Evolutionary conservation across 1,140 invertebrate species (phyloP), one percentile per base, ranked within the genome.

Genomic region (Euwallacea fornicatus): DNA sequence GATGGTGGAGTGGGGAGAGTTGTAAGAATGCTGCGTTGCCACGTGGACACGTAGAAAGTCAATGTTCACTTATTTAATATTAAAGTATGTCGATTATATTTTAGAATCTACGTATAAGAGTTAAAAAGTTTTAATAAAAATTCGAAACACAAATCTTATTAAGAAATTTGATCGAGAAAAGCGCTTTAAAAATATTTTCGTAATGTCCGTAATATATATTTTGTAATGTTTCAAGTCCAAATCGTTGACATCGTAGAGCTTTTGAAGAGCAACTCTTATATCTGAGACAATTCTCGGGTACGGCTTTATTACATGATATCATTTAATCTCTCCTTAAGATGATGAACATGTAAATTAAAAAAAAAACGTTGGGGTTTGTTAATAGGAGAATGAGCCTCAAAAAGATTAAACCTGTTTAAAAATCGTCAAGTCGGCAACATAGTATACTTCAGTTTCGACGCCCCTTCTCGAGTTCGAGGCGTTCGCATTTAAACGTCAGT

Each of bases 401-500:
- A 50, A 3, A 10, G 46, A 13, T 10, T 10, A 2, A 50, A 50
- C 2, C 3, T 50, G 46, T 10, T 50, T 50, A 50, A 50, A 10
- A 50, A 50, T 6, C 1, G 46, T 11, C 46, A 50, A 50, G 2
- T 10, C 46, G 9, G 46, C 13, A 13, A 13, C 46, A 50, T 4
- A 33, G 21, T 33, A 33, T 33, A 13, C 46, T 10, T 11, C 13
- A 10, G 46, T 50, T 13, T 11, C 46, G 46, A 50, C 46, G 46
- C 46, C 46, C 46, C 13, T 50, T 13, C 9, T 10, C 9, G 46
- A 13, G 46, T 13, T 10, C 46, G 9, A 10, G 46, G 9, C 46
- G 46, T 13, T 2, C 9, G 46, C 46, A 50, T 10, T 50, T 13
- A 50, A 16, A 42, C 10, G 65, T 66, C 65, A 66, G 65, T 66